Conservation (phyloP, 1,140 invertebrate species). For the Euwallacea fornicatus region DNA sequence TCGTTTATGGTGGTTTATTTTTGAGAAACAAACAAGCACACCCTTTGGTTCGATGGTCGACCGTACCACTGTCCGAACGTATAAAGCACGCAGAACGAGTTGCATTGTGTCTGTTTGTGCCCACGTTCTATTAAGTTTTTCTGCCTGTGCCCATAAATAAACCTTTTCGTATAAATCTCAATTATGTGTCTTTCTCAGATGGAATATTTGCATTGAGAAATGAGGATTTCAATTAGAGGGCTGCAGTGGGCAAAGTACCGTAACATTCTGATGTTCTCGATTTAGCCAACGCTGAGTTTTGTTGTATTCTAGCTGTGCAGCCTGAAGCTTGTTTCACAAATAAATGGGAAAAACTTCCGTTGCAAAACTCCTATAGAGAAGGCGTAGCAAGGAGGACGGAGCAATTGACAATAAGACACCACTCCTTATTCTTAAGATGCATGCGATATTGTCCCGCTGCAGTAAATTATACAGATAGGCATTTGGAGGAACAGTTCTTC, state of each 20-base stretch:
- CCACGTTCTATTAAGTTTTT: slow-evolving; percentile 29
- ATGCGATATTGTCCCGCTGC: not conserved
- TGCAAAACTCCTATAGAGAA: slow-evolving; percentile 7
- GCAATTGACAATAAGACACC: slow-evolving; percentile 21
- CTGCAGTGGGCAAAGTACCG: too few relatives aligned
- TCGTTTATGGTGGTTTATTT: too few relatives aligned
- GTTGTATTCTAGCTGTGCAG: too few relatives aligned
- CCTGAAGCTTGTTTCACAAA: too few relatives aligned
- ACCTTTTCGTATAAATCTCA: slow-evolving; percentile 26
- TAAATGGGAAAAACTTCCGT: not conserved
- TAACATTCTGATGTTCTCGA: too few relatives aligned
- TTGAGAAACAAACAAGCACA: too few relatives aligned
- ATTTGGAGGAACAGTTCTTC: too few relatives aligned
- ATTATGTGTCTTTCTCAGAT: slow-evolving; percentile 28
- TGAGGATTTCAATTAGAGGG: slow-evolving; percentile 14
- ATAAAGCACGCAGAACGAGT: too few relatives aligned
- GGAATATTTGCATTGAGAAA: slow-evolving; percentile 26
- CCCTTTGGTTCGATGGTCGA: too few relatives aligned
- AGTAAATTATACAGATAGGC: not conserved
- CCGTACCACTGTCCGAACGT: too few relatives aligned
- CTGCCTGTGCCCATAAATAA: slow-evolving; percentile 35
- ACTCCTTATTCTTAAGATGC: slow-evolving; percentile 2
- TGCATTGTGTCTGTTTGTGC: slow-evolving; percentile 17
- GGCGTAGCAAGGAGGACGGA: slow-evolving; percentile 2
- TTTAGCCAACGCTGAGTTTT: too few relatives aligned